Conservation (phyloP, 1,140 invertebrate species). For the Anoplolepis gracilipes region DNA sequence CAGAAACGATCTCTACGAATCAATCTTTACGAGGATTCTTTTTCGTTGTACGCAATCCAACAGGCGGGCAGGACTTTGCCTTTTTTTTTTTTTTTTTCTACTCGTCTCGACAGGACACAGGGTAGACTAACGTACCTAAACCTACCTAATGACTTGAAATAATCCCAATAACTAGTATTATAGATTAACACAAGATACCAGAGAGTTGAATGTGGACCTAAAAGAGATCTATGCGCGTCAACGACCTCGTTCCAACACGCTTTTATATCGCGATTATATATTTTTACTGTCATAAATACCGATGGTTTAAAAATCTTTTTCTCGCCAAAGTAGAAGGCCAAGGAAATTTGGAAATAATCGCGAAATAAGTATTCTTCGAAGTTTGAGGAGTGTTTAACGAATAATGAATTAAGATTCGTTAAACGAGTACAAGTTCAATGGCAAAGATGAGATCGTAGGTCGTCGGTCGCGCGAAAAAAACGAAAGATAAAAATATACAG, state of each 20-base stretch:
- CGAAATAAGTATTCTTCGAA: background rate
- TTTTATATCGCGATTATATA: constrained; percentile 31
- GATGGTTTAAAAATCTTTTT: background rate
- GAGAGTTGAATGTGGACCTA: constrained; percentile 80
- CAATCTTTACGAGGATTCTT: constrained; percentile 60
- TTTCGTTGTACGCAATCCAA: constrained; percentile 77
- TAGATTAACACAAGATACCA: constrained; percentile 79
- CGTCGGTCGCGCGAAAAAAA: constrained; percentile 46
- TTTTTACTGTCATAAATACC: background rate
- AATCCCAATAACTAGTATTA: constrained; percentile 77
- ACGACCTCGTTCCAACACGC: constrained; percentile 38
- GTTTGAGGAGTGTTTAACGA: constrained; percentile 2
- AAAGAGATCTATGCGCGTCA: constrained; percentile 63
- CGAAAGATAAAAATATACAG: constrained; percentile 66
- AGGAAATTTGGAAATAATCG: background rate
- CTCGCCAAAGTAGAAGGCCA: background rate
- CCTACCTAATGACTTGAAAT: constrained; percentile 81
- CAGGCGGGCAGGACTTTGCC: constrained; percentile 77
- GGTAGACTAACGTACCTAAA: constrained; percentile 81
- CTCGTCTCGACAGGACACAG: constrained; percentile 78
- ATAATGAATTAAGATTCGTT: background rate
- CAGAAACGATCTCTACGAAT: constrained; percentile 70
- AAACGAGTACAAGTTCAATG: constrained; percentile 14
- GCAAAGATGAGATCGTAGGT: constrained; percentile 40
- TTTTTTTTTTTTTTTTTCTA: constrained; percentile 77